phyloP scores from a whole-genome alignment of 2,888 invertebrate genomes.

The Acanthosepion pharaonis region DNA sequence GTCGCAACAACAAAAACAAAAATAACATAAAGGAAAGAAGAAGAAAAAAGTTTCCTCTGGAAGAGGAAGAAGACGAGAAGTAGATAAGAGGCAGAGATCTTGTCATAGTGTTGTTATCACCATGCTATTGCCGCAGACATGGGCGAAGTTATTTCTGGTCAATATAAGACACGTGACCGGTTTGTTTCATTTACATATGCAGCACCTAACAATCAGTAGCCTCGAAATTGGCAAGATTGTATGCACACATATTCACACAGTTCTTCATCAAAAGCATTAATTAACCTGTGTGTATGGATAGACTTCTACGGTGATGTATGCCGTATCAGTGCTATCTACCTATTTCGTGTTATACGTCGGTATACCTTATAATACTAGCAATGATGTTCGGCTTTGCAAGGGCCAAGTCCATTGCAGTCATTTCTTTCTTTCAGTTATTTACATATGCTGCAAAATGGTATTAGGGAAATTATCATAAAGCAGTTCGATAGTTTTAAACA shows the following conservation, averaged over 20 bases:
- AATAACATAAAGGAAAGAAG: conserved; percentile 33
- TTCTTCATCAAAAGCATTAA: neutral
- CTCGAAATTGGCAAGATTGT: neutral
- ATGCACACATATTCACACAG: neutral
- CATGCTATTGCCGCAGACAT: neutral
- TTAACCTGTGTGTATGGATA: neutral
- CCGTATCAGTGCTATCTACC: neutral
- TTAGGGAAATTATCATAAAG: no score
- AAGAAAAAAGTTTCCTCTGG: neutral
- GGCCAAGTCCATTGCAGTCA: no score
- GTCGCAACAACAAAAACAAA: conserved; percentile 12
- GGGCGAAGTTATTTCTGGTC: conserved; percentile 7
- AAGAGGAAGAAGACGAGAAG: neutral
- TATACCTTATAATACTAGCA: no score
- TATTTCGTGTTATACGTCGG: no score
- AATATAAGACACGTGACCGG: neutral
- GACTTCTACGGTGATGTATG: neutral
- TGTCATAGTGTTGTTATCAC: neutral
- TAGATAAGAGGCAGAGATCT: neutral
- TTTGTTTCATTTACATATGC: conserved; percentile 33
- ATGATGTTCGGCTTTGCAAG: no score
- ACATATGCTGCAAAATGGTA: no score
- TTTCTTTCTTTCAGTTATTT: no score
- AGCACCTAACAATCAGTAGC: neutral
- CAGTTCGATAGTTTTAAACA: no score